Evolutionary conservation across 1,140 invertebrate genomes (phyloP), one percentile per base, ranked within the genome.

Genomic region (Cotesia typhae): DNA sequence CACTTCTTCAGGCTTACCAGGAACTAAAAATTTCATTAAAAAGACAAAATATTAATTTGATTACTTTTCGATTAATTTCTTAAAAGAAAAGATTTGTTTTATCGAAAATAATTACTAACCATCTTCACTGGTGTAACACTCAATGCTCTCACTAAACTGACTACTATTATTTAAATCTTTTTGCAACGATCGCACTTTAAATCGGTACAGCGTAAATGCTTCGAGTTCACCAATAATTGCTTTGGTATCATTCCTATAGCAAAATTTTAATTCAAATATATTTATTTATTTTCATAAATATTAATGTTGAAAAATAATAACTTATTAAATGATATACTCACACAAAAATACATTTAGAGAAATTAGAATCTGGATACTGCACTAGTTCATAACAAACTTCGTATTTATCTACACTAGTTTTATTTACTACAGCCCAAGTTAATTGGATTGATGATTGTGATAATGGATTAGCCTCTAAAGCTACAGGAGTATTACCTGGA

Each of bases 181-280:
- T 71, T 81, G 81, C 59, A 85, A 75, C 4, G 86, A 82, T 71
- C 85, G 80, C 4, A 92, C 88, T 83, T 88, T 90, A 75, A 92
- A 90, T 77, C 90, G 88, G 77, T 92, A 92, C 7, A 88, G 77
- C 47, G 88, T 90, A 79, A 88, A 90, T 37, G 90, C 88, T 76
- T 84, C 89, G n/a, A 92, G 79, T 72, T 88, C 85, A 57, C 83
- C 83, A 5, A 91, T 79, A 37, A 82, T 80, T 36, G 86, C 77
- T 74, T 85, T 85, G 6, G 84, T 82, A 69, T 83, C 82, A 60
- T 88, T 87, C 74, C 88, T 89, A 65, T 70, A 84, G 83, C 76
- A 75, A 69, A 77, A 79, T 61, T 47, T 52, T 55, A 66, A 70
- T 67, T 66, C 61, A 68, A 55, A 28, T 55, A 28, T 28, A 28